Evolutionary conservation across 2,113 vertebrate genomes (phyloP).

Genomic region (Machaerirhynchus nigripectus): DNA sequence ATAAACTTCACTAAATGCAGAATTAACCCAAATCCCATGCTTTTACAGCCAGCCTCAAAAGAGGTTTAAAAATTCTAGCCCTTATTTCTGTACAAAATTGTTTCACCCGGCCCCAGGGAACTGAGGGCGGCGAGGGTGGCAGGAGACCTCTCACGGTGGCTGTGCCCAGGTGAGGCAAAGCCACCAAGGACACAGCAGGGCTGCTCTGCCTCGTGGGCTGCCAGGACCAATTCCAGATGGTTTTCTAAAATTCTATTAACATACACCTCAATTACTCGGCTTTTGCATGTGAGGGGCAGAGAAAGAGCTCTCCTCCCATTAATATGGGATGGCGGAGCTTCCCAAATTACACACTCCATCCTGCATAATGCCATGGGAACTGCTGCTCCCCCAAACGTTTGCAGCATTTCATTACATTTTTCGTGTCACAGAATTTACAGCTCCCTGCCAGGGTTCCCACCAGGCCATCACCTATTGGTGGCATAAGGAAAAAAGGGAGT

Average conservation of each 20-base stretch:
- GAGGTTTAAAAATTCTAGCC: not conserved
- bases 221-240: not conserved
- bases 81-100: not conserved
- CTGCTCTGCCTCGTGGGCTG: not conserved
- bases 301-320: not conserved
- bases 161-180: not conserved
- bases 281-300: not conserved
- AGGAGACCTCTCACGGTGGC: accelerated
- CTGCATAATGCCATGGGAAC: not conserved
- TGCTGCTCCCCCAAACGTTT: not conserved
- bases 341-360: not conserved
- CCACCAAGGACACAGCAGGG: not conserved
- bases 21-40: not conserved
- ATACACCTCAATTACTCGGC: not conserved
- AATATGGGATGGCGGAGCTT: not conserved
- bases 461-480: not conserved
- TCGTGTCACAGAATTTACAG: not conserved
- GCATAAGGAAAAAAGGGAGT: not conserved
- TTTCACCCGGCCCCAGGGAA: accelerated
- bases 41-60: not conserved
- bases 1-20: not conserved
- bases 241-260: not conserved
- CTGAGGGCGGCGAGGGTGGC: not conserved
- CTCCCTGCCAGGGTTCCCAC: not conserved
- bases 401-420: not conserved